Base-by-base conservation (phyloP, 2,113 vertebrate species). In the Gracilinanus agilis region DNA sequence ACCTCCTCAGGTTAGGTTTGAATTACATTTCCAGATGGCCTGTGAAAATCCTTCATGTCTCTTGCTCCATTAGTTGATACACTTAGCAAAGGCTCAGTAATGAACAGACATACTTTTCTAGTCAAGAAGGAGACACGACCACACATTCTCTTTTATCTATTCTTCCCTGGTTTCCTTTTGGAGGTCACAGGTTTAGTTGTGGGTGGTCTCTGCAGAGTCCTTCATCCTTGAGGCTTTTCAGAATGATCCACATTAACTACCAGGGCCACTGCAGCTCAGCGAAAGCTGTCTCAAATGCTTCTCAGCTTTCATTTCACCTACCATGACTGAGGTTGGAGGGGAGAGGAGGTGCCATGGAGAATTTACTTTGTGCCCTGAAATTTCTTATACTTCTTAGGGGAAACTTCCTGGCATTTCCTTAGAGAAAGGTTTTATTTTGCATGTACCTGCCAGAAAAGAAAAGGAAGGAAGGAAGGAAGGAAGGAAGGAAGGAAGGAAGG, bases 51-150 rank as follows among this genome's bases (percentile, higher is more conserved):
- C 54, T 96, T 97, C 94, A 95, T 91, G 96, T 97, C 97, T 98
- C 97, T 98, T 0, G 25, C 97, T 98, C 97, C 98, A 97, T 98
- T 98, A 97, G 96, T 91, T 97, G 97, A 96, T 97, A 96, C 94
- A 55, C 94, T 97, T 96, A 97, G 94, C 24, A 90, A 97, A 96
- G 97, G 96, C 96, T 96, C 34, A 25, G 58, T 96, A 97, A 95
- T 96, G 97, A 97, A 92, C 94, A 97, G 94, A 96, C 75, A 54
- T 34, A 96, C 95, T 97, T 96, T 97, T 95, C 97, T 92, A 53
- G 0, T 91, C 96, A 96, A 34, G 96, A 93, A 83, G 91, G 55
- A 93, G 96, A 92, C 53, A 44, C 34, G 90, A 90, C 92, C 3
- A 5, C 54, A 0, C 0, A 0, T 92, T 90, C 7, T 0, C 75